Base-by-base conservation (phyloP, 2,113 vertebrate species). In the Athene noctua region DNA sequence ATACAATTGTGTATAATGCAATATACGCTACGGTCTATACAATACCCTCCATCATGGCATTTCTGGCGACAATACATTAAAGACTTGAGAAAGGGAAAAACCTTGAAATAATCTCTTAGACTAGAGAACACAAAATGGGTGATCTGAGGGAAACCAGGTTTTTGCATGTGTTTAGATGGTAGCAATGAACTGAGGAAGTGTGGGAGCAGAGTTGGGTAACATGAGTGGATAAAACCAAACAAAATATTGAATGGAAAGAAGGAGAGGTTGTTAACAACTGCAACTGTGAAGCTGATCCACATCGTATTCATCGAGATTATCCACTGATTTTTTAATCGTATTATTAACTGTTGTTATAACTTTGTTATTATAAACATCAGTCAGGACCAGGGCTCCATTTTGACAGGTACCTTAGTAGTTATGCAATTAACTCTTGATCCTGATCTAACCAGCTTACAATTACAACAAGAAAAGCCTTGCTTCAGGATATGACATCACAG, bases 401-500 rank as follows among this genome's bases (percentile, higher is more conserved):
- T 57, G 66, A 67, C 62, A 96, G 27, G 19, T 38, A 46, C 25
- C 30, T 63, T 57, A 67, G 29, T 9, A 52, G 30, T 80, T 77
- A 72, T 7, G 46, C 79, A 96, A 84, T 88, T 65, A 68, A 19
- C 13, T 80, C 32, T 93, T 80, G 38, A 68, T 44, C 19, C 59
- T 38, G 61, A 92, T 85, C 34, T 75, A 67, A 72, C 18, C 77
- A 40, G 7, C 14, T 81, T 74, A 44, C 70, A 36, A 51, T 85
- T 84, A 94, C 77, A 67, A 73, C 75, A 54, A 89, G 65, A 87
- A 92, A 96, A 94, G 57, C 47, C 27, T 49, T 0, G 0, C 66
- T 85, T 61, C 1, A 2, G 90, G 87, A 92, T 88, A 91, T 94
- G 89, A 93, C 81, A 92, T 91, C 87, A 97, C 40, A 94, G 87